phyloP scores from a whole-genome alignment of 1,140 invertebrate genomes.

The Diploscapter pachys region DNA sequence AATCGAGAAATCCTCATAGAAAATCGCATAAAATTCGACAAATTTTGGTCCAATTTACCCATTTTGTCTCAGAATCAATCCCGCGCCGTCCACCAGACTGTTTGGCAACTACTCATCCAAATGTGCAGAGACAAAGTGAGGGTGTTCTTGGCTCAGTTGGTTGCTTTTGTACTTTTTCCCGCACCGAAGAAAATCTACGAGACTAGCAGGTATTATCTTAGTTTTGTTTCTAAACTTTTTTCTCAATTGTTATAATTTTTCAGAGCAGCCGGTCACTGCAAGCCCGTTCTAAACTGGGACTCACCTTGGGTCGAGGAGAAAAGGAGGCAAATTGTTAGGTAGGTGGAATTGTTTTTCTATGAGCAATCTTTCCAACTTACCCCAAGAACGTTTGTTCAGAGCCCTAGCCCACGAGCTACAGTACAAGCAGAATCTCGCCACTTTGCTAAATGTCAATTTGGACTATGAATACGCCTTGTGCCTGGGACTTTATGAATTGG shows the following conservation, averaged over 20 bases:
- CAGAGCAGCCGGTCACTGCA: too few species aligned
- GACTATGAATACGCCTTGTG: conserved; percentile 24
- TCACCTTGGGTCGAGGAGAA: conserved; percentile 33
- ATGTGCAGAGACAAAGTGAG: conserved; percentile 30
- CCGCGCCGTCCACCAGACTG: conserved; percentile 10
- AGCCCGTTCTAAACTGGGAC: background rate
- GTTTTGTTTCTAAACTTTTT: too few species aligned
- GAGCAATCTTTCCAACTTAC: too few species aligned
- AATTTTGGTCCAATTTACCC: background rate
- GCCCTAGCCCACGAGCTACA: conserved; percentile 26
- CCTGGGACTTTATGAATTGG: conserved; percentile 20
- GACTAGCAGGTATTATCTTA: too few species aligned
- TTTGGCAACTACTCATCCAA: conserved; percentile 25
- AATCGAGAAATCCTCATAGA: too few species aligned
- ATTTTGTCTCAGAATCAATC: conserved; percentile 8
- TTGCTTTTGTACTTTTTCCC: conserved; percentile 36
- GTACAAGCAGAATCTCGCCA: conserved; percentile 16
- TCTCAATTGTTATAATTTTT: background rate
- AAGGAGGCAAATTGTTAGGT: conserved; percentile 23
- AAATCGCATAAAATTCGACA: too few species aligned
- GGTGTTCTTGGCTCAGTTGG: conserved; percentile 29
- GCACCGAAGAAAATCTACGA: conserved; percentile 24
- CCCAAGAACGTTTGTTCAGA: background rate
- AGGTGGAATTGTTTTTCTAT: too few species aligned
- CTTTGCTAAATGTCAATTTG: conserved; percentile 12